Evolutionary conservation across 2,113 vertebrate genomes (phyloP), one percentile per base, ranked within the genome.

Genomic region (Chloroceryle aenea): DNA sequence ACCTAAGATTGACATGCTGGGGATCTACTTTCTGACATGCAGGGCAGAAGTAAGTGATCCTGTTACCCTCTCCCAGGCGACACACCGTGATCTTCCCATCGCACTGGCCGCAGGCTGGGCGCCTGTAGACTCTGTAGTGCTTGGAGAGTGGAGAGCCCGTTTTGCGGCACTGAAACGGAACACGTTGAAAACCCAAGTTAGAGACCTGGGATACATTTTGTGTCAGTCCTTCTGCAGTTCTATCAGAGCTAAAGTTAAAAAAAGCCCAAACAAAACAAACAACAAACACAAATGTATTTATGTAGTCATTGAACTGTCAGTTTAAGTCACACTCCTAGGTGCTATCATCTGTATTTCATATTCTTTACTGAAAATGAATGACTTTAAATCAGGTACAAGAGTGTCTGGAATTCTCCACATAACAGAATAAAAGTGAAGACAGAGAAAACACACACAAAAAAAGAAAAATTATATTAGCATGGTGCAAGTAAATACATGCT

Each of bases 41-140:
- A 56, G 98, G 95, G 84, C 99, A 99, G 97, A 99, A 99, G 97
- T 99, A 99, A 17, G 99, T 99, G 98, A 99, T 99, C 95, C 99
- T 98, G 92, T 96, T 96, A 29, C 98, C 97, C 72, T 99, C 98
- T 90, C 99, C 99, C 68, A 99, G 95, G n/a, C 98, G 99, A 97
- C 99, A 99, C 76, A 98, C 98, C 1, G 98, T 99, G 96, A 99
- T 96, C 95, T 95, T 98, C 79, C 94, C 91, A 6, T 29, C 38
- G 92, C 99, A 99, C 52, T 97, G 98, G 68, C 97, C 87, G 66
- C 99, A 99, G 75, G 86, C 88, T n/a, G 98, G 92, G 61, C 98
- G 98, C 92, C 97, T 99, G 95, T 99, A 99, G 63, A 99, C 99
- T 82, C 95, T 99, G 97, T 97, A 99, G 97, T 99, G 99, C 78